Base-by-base conservation (phyloP, 2,797 vertebrate species). In the Aeoliscus strigatus region DNA sequence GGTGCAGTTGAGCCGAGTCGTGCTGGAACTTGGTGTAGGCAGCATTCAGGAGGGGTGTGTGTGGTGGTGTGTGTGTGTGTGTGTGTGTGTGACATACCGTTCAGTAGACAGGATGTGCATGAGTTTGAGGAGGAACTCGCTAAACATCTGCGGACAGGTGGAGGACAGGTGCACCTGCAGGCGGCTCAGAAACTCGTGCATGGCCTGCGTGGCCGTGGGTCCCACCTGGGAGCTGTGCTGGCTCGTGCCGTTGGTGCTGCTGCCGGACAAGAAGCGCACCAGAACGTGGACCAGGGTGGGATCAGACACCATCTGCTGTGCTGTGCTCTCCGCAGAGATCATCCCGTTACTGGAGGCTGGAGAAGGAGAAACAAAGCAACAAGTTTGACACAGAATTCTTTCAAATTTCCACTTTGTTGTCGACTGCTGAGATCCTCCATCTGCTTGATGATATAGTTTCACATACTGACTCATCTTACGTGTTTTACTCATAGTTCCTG, bases 191-290 rank as follows among this genome's bases (percentile, higher is more conserved):
- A 98, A 97, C 78, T 98, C 96, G 35, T 98, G 96, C 96, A 99
- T 94, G 78, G 96, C 96, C 88, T 98, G 96, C 0, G 94, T 98
- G 21, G 94, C 94, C 6, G 96, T 99, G 70, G 96, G 96, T 34
- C 96, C 96, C 80, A 99, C 96, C 89, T 98, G 94, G 29, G 94
- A 90, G 85, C 94, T 98, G 77, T 99, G 94, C 70, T 99, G 96
- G 81, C 91, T 94, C 13, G 91, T 98, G 56, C 94, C 93, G 32
- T 98, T 96, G 68, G 91, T 92, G 84, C 90, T 98, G 66, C 88
- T 91, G 52, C 96, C 94, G 0, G 96, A 98, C 73, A 99, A 90
- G 84, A 99, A 99, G 75, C 97, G 95, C 58, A 98, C 92, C 63
- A 98, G 86, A 24, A 97, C 93, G 11, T 96, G 93, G 57, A 99